phyloP scores from a whole-genome alignment of 2,797 vertebrate genomes.

The Cossypha caffra region DNA sequence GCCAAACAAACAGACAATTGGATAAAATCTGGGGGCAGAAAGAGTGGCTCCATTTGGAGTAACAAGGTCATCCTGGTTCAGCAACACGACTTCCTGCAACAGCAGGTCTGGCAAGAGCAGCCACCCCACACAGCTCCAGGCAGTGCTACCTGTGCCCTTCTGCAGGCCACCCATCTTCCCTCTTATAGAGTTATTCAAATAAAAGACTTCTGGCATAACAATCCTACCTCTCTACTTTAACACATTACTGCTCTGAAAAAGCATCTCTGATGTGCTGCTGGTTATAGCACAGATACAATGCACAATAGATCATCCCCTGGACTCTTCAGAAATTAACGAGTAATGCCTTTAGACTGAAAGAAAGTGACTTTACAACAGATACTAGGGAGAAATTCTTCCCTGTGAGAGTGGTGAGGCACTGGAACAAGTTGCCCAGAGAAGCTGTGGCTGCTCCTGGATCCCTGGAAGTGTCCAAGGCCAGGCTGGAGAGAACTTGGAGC shows the following conservation, averaged over 20 bases:
- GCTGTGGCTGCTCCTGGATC: neutral
- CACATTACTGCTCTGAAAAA: neutral
- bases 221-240: neutral
- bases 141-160: neutral
- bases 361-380: neutral
- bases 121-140: neutral
- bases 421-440: neutral
- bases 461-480: neutral
- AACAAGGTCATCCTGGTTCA: neutral
- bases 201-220: neutral
- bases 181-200: neutral
- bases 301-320: neutral
- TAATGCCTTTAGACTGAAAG: neutral
- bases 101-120: neutral
- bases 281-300: neutral
- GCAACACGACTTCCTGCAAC: neutral
- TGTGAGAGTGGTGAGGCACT: neutral
- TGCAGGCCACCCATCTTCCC: neutral
- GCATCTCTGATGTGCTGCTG: neutral
- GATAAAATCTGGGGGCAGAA: neutral
- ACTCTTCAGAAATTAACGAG: neutral
- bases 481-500: accelerated
- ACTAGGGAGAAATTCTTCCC: neutral
- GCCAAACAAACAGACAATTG: conserved; percentile 36
- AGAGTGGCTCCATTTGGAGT: neutral